Evolutionary conservation across 1,140 invertebrate species (phyloP).

Genomic region (Lepidurus couesii): DNA sequence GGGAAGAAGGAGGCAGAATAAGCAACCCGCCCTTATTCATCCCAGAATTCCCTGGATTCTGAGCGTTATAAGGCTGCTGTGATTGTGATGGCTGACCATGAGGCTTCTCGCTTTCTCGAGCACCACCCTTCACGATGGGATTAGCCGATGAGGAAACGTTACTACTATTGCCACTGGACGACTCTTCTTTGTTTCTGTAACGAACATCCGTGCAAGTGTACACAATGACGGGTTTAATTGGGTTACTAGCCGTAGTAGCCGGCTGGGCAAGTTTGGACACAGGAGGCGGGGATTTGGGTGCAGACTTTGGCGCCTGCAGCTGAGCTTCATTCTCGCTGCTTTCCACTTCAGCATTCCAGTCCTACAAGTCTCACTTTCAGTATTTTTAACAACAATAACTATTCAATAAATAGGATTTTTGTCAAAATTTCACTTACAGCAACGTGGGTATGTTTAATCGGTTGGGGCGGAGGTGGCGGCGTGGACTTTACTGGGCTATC

Average conservation of each 20-base stretch:
- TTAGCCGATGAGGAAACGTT: not conserved
- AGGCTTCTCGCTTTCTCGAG: not conserved
- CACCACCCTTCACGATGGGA: not conserved
- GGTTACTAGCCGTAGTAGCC: not conserved
- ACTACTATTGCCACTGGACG: not conserved
- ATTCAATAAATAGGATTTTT: not conserved
- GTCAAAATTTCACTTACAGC: not conserved
- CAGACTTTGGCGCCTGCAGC: not conserved
- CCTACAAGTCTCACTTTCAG: not conserved
- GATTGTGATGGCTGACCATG: not conserved
- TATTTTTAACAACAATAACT: not conserved
- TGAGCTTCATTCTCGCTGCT: slow-evolving; percentile 13
- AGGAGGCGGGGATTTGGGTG: not conserved
- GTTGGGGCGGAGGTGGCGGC: not conserved
- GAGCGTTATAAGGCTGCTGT: not conserved
- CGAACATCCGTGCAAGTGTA: slow-evolving; percentile 27
- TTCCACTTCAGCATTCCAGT: slow-evolving; percentile 9
- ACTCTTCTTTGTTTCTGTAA: slow-evolving; percentile 26
- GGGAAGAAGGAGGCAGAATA: not conserved
- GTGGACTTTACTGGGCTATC: not conserved
- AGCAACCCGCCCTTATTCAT: not conserved
- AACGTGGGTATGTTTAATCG: not conserved
- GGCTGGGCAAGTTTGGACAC: not conserved
- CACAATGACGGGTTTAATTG: slow-evolving; percentile 5
- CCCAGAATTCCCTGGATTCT: not conserved